A percentile compares a stretch with the other conserved stretches of the same genome.
Conservation (phyloP, 2,888 invertebrate species). For the Meiosimyza decipiens region DNA sequence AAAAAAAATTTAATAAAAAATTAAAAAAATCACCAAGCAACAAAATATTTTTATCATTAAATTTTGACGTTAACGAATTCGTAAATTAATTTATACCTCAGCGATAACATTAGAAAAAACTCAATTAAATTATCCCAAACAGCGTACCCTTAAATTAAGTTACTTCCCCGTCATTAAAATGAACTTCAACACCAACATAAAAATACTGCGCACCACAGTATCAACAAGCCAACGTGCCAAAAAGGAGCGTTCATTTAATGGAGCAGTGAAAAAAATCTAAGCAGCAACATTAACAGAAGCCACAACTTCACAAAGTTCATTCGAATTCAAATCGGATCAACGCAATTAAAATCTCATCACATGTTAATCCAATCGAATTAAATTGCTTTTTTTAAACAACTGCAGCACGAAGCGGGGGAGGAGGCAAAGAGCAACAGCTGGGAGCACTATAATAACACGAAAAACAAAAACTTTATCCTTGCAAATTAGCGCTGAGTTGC, state of each 20-base stretch:
- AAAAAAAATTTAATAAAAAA: no score
- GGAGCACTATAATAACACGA: not conserved
- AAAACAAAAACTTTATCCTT: slow-evolving; percentile 8
- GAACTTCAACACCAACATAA: not conserved
- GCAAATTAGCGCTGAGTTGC: not conserved
- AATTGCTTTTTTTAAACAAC: slow-evolving; percentile 8
- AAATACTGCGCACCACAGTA: no score
- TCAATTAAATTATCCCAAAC: no score
- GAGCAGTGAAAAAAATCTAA: no score
- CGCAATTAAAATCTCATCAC: slow-evolving; percentile 37
- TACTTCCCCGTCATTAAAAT: slow-evolving; percentile 13
- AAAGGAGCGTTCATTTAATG: not conserved
- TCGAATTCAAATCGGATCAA: slow-evolving; percentile 33
- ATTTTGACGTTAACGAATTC: no score
- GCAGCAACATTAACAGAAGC: not conserved
- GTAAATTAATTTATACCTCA: no score
- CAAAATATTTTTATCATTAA: no score
- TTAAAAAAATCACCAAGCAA: no score
- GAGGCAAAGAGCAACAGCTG: not conserved
- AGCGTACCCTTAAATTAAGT: not conserved
- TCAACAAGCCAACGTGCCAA: not conserved
- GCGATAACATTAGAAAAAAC: no score
- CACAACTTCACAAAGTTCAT: not conserved
- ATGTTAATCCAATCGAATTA: slow-evolving; percentile 34
- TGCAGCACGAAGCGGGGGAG: no score